phyloP scores from a whole-genome alignment of 2,888 invertebrate genomes.

The Steinernema scapterisci region DNA sequence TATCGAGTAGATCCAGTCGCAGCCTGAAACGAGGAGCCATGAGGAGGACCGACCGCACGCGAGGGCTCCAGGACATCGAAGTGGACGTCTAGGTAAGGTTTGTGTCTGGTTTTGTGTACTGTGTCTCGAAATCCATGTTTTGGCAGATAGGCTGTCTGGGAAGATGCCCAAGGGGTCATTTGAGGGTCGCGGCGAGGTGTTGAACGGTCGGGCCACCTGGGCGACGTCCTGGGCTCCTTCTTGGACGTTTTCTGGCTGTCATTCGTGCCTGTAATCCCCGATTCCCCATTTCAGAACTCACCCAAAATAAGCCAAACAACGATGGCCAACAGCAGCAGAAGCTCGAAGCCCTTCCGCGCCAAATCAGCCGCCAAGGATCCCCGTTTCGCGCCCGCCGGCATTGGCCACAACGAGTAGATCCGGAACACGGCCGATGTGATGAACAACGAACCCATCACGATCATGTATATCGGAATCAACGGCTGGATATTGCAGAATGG shows the following conservation, averaged over 20 bases:
- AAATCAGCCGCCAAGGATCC: constrained; percentile 40
- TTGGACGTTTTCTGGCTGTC: no score
- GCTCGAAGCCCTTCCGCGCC: constrained; percentile 54
- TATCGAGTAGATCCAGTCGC: constrained; percentile 64
- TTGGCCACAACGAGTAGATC: constrained; percentile 43
- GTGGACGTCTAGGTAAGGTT: no score
- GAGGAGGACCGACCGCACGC: no score
- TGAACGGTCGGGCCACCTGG: not conserved
- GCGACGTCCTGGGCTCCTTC: no score
- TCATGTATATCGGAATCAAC: constrained; percentile 63
- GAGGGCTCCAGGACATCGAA: no score
- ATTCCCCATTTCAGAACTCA: no score
- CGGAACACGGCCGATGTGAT: constrained; percentile 56
- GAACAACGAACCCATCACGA: constrained; percentile 55
- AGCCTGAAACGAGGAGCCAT: no score
- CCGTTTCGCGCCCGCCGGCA: constrained; percentile 31
- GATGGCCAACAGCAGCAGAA: constrained; percentile 53
- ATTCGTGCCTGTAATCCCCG: no score
- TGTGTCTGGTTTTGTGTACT: no score
- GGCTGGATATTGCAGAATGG: constrained; percentile 61
- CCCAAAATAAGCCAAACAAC: constrained; percentile 62
- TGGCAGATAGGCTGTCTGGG: no score
- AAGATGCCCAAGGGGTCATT: not conserved
- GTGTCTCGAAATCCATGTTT: no score
- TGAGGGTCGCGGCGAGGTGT: not conserved